Evolutionary conservation across 1,140 invertebrate genomes (phyloP), one percentile per base, ranked within the genome.

Genomic region (Drosophila sturtevanti): DNA sequence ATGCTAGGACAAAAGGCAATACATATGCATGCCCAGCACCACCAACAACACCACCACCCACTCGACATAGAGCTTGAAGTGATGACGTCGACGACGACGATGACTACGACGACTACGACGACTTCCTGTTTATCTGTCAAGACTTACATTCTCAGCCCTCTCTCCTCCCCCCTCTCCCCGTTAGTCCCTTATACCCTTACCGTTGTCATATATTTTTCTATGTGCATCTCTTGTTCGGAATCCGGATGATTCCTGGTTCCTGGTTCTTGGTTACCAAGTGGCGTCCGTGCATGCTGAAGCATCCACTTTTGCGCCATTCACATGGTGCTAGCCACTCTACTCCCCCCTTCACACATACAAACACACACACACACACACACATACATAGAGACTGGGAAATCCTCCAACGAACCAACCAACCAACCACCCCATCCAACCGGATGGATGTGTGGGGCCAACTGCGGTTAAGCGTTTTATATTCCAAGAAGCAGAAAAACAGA

Each of bases 111-210:
- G 35, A 59, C 69, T 52, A 80, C 64, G 81, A 87, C 80, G 82
- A 86, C 82, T 86, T 86, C 82, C 82, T 86, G 82, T 87, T 86
- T 86, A 86, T 86, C 82, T 82, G 82, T 86, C 82, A 87, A 77
- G 82, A 81, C 81, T 78, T 41, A 24, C 18, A 21, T 18, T 18
- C 16, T 38, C n/a, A n/a, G 14, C 60, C 16, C 14, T 4, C 22
- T 3, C 7, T 24, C 54, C 38, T 12, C 38, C 21, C 2, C 48
- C 31, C 55, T 34, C 10, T 24, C 10, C 10, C 37, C 38, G 24
- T 3, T 31, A 6, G 27, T 31, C 38, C 4, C 37, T 31, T 31
- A 31, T 35, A 31, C 7, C 27, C 27, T 62, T 22, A 10, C 54
- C 18, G 21, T 60, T 48, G 10, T 18, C 41, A 48, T 48, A 16